Evolutionary conservation across 2,888 invertebrate species (phyloP), one percentile per base, ranked within the genome.

Genomic region (Morpho deidamia): DNA sequence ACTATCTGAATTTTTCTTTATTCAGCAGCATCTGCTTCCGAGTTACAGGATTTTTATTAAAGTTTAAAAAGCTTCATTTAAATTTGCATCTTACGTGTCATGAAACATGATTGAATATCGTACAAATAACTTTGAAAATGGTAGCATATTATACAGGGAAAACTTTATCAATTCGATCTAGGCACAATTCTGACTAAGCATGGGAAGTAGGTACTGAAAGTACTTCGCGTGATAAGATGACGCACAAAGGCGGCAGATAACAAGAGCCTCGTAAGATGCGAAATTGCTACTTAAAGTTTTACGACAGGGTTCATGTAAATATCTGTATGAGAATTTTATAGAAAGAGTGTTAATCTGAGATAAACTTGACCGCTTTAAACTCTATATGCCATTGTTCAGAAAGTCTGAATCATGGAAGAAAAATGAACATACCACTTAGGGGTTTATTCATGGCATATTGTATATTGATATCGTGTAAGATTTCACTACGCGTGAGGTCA

Each of bases 251-350:
- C 65, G 62, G 59, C 60, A 69, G 72, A 79, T 78, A 75, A 76
- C 69, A 60, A 68, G 57, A 50, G 43, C 53, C 50, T 59, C 64
- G 61, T 66, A 63, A 63, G 65, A 68, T 63, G 63, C 63, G 65
- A 72, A 75, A 78, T 71, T 67, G 71, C 70, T 68, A 74, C 70
- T 80, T 74, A 78, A 78, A 74, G 52, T 76, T 81, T 80, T 69
- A 78, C 73, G 76, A 71, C 68, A 57, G 63, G 63, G 66, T 62
- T 65, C 66, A 68, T 64, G 64, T 62, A 67, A 66, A 62, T 61
- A 66, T 59, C 48, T 60, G 46, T 54, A 53, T 48, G 60, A 55
- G 60, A 58, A 55, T 59, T 55, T 61, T 56, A 54, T 55, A 59
- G 53, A 59, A 56, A 54, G 46, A 48, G 40, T 44, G 34, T 53